phyloP scores from a whole-genome alignment of 2,888 invertebrate species.

The Cactoblastis cactorum region DNA sequence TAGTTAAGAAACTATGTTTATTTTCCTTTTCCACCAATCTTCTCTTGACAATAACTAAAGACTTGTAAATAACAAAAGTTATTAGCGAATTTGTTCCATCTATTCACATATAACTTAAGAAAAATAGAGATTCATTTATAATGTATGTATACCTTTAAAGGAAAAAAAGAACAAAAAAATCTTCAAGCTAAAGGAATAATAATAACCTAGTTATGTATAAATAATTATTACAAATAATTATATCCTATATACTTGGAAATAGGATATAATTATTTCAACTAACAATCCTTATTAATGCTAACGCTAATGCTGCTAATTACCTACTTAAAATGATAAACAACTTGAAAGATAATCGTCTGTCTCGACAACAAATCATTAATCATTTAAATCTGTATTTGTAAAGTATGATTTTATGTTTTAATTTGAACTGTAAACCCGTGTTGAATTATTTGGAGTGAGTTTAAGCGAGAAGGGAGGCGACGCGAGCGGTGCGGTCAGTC shows the following conservation, averaged over 20 bases:
- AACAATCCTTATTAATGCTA: constrained; percentile 5
- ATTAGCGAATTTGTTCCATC: no score
- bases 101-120: no score
- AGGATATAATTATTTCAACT: neutral
- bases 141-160: no score
- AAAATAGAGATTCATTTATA: no score
- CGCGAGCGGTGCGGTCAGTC: constrained; percentile 30
- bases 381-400: constrained; percentile 5
- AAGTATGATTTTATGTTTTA: neutral
- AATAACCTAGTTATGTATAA: constrained; percentile 4
- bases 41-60: no score
- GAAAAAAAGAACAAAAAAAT: no score
- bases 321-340: constrained; percentile 4
- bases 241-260: neutral
- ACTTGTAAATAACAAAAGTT: no score
- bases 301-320: constrained; percentile 7
- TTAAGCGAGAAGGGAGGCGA: constrained; percentile 29
- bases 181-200: no score
- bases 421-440: constrained; percentile 18
- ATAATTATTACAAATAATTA: no score
- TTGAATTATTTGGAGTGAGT: constrained; percentile 6
- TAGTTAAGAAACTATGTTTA: no score
- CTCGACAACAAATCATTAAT: constrained; percentile 6
- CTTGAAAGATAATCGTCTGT: neutral
- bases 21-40: no score